Evolutionary conservation across 2,797 vertebrate species (phyloP).

Genomic region (Potorous gilbertii): DNA sequence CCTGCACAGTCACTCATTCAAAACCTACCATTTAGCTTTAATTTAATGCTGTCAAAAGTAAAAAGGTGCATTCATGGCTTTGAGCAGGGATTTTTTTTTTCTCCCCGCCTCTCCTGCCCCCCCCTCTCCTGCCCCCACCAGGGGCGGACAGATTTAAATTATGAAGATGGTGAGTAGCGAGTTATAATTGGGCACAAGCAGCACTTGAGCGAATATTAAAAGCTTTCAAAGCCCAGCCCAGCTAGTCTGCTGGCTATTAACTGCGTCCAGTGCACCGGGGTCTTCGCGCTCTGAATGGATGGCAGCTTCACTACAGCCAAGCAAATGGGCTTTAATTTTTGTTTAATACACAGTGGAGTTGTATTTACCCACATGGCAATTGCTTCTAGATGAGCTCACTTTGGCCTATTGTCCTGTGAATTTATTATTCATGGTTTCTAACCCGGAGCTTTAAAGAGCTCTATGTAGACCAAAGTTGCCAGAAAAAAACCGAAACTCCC

Average conservation of each 20-base stretch:
- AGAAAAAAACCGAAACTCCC: neutral
- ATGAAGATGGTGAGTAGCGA: conserved; percentile 95
- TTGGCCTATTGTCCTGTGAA: conserved; percentile 78
- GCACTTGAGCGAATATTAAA: conserved; percentile 96
- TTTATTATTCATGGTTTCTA: conserved; percentile 67
- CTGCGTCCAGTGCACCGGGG: conserved; percentile 90
- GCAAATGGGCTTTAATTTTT: conserved; percentile 84
- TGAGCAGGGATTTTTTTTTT: conserved; percentile 86
- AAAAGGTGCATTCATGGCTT: conserved; percentile 89
- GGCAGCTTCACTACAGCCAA: conserved; percentile 81
- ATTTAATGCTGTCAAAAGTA: conserved; percentile 91
- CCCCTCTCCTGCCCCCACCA: conserved; percentile 53
- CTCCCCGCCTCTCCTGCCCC: neutral
- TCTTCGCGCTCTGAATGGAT: conserved; percentile 84
- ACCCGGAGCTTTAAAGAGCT: conserved; percentile 42
- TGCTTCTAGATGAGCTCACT: conserved; percentile 72
- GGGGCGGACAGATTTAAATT: conserved; percentile 97
- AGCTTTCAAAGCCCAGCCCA: conserved; percentile 90
- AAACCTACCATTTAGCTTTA: conserved; percentile 93
- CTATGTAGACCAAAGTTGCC: neutral
- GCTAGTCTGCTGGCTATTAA: conserved; percentile 91
- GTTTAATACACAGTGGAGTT: conserved; percentile 81
- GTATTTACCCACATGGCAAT: conserved; percentile 80
- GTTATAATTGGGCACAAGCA: conserved; percentile 99
- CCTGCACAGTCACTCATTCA: conserved; percentile 93